Evolutionary conservation across 1,140 invertebrate species (phyloP), one percentile per base, ranked within the genome.

Genomic region (Penaeus indicus): DNA sequence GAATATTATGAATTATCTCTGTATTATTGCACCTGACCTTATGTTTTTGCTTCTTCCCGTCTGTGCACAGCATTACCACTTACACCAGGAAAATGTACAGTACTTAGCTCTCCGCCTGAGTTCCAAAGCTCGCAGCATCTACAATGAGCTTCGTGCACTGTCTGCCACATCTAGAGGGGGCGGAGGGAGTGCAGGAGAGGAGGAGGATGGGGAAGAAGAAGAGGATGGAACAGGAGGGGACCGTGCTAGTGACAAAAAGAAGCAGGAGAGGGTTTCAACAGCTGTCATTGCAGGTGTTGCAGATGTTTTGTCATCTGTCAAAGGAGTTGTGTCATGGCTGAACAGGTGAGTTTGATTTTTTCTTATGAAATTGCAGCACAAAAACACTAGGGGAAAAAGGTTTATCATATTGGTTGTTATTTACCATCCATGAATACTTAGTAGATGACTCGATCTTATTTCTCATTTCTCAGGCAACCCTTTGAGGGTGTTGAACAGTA

Each of bases 61-160:
- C 89, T 94, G 11, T 86, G 27, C 95, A 61, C 93, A 97, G 96
- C 96, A 98, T 92, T 98, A 97, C 94, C 97, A 97, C 92, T 93
- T 97, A 89, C 96, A 97, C 90, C 95, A 96, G 90, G 97, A 98
- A 93, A 98, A 98, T 93, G 93, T 98, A 54, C 97, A 98, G 93
- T 95, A 96, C 89, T 93, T 98, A 89, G 97, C 97, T 1, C 93
- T 98, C 83, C 95, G 96, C 89, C 93, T 98, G 61, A 97, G 96
- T 0, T 97, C 96, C 91, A 95, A 96, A 89, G 96, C 97, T 0
- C 94, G 96, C 54, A 96, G 96, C 92, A 94, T 98, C 61, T 95
- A 95, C 92, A 96, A 96, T 91, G 95, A 96, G 90, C 91, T 96
- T 0, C 82, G 89, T 75, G 60, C 32, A 25, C 54, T 77, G 18